Evolutionary conservation across 2,797 vertebrate species (phyloP), one percentile per base, ranked within the genome.

Genomic region (Buphagus erythrorhynchus): DNA sequence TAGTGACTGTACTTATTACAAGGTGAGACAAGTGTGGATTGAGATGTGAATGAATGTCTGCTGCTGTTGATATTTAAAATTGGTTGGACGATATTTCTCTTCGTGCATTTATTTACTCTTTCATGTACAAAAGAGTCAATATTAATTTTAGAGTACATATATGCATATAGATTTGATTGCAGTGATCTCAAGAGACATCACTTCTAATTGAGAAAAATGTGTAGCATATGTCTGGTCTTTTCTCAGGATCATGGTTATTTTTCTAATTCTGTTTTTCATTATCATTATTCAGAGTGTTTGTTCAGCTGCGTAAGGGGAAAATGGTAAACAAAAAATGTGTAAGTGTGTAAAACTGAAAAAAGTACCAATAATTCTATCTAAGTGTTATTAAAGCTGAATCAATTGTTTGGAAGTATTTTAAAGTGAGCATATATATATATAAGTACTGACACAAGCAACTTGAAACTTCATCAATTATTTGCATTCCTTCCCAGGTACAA

Each of bases 1-100:
- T 97, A 98, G 96, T 88, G 98, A 99, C 97, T 98, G 98, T 97
- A 97, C 96, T 86, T 98, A 98, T 97, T 99, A 98, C 97, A 98
- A 97, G 84, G 97, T 98, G 98, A 98, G 98, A 96, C 97, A 69
- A 96, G 97, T 94, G 96, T 97, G 97, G 96, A 76, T 98, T 98
- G 83, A 98, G 16, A 26, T 66, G 40, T 54, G 40, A 88, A 10
- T 46, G 40, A 80, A 38, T 66, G 21, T n/a, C 35, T 87, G 36
- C 25, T 81, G 20, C 19, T 79, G 35, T 26, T 91, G 38, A 31
- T 68, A 10, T n/a, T 84, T 48, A 33, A 88, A 80, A 13, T 31
- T 52, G 38, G 4, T 59, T 72, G 40, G 22, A 40, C 48, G 38
- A 31, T 45, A 16, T 12, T 80, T 71, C 81, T 63, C 29, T 87